phyloP scores from a whole-genome alignment of 2,888 invertebrate genomes.

The Mantis religiosa region DNA sequence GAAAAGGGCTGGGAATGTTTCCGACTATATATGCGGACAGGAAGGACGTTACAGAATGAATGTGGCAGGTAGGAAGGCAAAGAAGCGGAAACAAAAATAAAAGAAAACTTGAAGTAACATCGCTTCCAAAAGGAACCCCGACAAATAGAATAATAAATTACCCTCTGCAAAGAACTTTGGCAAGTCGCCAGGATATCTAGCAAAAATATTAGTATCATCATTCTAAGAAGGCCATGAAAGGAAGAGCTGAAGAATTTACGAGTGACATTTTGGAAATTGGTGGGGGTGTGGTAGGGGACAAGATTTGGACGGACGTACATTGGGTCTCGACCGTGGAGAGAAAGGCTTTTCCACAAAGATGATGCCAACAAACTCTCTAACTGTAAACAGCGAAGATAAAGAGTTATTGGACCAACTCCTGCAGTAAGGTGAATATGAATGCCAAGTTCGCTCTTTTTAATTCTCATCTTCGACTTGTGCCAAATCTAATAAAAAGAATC shows the following conservation, averaged over 20 bases:
- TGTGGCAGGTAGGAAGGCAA: background rate
- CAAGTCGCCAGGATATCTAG: background rate
- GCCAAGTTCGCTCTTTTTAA: background rate
- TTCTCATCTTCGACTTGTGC: background rate
- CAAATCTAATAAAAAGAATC: background rate
- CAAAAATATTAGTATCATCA: background rate
- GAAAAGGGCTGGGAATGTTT: too few species aligned
- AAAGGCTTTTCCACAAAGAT: background rate
- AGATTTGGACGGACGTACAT: background rate
- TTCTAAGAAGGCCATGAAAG: background rate
- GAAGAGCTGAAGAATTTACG: background rate
- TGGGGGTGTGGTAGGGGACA: background rate
- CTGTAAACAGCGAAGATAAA: background rate
- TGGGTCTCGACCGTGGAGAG: background rate
- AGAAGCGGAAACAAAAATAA: background rate
- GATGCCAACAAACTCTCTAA: background rate
- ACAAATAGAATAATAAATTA: conserved; percentile 1
- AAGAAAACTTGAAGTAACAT: background rate
- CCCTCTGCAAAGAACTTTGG: background rate
- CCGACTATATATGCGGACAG: background rate
- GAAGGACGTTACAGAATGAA: background rate
- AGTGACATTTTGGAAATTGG: background rate
- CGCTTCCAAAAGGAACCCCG: background rate
- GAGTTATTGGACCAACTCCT: background rate
- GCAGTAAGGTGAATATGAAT: background rate